phyloP scores from a whole-genome alignment of 2,113 vertebrate species.

The Cichladusa arquata region DNA sequence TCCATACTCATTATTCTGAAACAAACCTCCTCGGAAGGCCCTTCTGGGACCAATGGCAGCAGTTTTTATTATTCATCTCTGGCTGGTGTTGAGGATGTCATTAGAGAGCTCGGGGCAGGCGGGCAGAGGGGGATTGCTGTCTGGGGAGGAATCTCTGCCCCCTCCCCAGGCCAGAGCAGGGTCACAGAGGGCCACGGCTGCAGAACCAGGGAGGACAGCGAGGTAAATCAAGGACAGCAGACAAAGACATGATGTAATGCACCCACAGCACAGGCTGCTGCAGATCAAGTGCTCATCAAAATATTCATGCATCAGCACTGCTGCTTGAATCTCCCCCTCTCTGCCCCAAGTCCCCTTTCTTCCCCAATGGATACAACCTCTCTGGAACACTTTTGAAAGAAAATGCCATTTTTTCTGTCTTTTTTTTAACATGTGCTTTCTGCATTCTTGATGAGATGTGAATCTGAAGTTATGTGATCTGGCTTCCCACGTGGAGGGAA shows the following conservation, averaged over 20 bases:
- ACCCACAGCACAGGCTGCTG: not conserved
- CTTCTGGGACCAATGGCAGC: constrained; percentile 66
- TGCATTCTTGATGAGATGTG: not conserved
- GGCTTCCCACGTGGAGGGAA: not conserved
- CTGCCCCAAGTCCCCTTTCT: not conserved
- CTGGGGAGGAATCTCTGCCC: constrained; percentile 41
- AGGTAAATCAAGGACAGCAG: constrained; percentile 42
- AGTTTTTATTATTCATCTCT: constrained; percentile 70
- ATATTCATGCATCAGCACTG: not conserved
- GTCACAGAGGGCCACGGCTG: not conserved
- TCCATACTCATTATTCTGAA: constrained; percentile 75
- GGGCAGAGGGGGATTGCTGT: not conserved
- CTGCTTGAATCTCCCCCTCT: not conserved
- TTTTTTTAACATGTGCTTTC: not conserved
- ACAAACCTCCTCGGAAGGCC: constrained; percentile 70
- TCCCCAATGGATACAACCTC: not conserved
- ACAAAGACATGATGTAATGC: constrained; percentile 4
- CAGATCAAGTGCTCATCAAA: not conserved
- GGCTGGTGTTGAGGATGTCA: constrained; percentile 52
- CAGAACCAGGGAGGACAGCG: not conserved
- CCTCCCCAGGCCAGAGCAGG: constrained; percentile 31
- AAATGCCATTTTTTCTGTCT: not conserved
- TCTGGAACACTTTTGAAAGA: not conserved
- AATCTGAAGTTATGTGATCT: not conserved
- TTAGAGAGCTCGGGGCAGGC: constrained; percentile 10